Evolutionary conservation across 2,113 vertebrate genomes (phyloP).

Genomic region (Gulo gulo): DNA sequence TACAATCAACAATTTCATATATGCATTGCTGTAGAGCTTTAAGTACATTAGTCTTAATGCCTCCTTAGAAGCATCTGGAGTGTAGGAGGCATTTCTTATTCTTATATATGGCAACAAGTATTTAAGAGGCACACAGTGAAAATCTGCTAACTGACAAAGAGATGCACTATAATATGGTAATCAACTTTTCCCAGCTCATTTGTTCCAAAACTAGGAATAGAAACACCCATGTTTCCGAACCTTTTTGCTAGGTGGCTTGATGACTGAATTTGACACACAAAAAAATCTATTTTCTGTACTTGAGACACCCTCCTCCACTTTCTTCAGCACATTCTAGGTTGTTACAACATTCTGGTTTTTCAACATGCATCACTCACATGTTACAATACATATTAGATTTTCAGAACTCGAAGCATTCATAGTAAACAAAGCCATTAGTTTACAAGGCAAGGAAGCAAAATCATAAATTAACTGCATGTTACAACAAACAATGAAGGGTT

Average conservation of each 20-base stretch:
- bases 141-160: neutral
- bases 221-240: neutral
- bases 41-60: neutral
- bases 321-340: neutral
- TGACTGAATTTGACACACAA: neutral
- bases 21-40: neutral
- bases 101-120: neutral
- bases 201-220: neutral
- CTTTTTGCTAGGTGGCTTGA: neutral
- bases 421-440: constrained; percentile 68
- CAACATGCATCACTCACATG: constrained; percentile 43
- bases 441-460: constrained; percentile 58
- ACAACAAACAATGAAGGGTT: constrained; percentile 22
- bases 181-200: neutral
- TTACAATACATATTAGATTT: constrained; percentile 49
- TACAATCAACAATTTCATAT: neutral
- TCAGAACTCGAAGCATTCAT: constrained; percentile 54
- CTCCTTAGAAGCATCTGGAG: neutral
- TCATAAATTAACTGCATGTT: constrained; percentile 4
- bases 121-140: neutral
- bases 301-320: neutral
- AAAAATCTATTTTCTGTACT: neutral
- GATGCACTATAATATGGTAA: neutral
- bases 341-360: neutral
- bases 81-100: neutral